Conservation (phyloP, 2,888 invertebrate genomes). For the Cyclophora punctaria region DNA sequence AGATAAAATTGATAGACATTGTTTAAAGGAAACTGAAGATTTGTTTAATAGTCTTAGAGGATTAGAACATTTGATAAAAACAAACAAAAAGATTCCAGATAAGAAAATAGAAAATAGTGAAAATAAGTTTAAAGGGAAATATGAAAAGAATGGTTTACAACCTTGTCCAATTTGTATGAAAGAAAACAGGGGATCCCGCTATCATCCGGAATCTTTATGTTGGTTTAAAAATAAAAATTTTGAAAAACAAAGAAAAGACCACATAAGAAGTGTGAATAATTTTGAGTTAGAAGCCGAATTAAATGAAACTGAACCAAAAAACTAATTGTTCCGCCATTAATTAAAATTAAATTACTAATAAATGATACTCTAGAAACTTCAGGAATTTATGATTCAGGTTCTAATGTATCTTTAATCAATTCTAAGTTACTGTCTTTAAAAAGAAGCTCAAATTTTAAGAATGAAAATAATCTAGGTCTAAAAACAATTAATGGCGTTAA, state of each 20-base stretch:
- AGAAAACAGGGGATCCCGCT: conserved; percentile 10
- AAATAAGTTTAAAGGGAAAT: conserved; percentile 4
- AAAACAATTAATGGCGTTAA: conserved; percentile 13
- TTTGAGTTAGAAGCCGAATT: conserved; percentile 12
- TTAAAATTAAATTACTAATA: conserved; percentile 17
- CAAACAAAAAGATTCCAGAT: not conserved
- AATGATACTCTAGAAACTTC: conserved; percentile 18
- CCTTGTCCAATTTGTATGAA: conserved; percentile 14
- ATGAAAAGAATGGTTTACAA: not conserved
- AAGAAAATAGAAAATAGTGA: not conserved
- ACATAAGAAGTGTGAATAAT: conserved; percentile 12
- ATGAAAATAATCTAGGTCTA: conserved; percentile 9
- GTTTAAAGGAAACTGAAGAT: conserved; percentile 10
- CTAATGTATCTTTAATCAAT: conserved; percentile 27
- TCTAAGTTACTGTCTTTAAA: conserved; percentile 15
- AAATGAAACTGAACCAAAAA: conserved; percentile 21
- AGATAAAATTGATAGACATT: conserved; percentile 14
- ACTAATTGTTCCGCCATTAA: conserved; percentile 14
- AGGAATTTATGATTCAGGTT: conserved; percentile 28
- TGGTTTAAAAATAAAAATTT: conserved; percentile 12
- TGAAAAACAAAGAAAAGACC: conserved; percentile 3
- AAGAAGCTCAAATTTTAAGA: not conserved
- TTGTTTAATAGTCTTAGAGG: conserved; percentile 10
- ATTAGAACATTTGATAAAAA: conserved; percentile 9
- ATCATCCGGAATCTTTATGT: conserved; percentile 12